Base-by-base conservation (phyloP, 2,797 vertebrate species). In the Alauda arvensis region DNA sequence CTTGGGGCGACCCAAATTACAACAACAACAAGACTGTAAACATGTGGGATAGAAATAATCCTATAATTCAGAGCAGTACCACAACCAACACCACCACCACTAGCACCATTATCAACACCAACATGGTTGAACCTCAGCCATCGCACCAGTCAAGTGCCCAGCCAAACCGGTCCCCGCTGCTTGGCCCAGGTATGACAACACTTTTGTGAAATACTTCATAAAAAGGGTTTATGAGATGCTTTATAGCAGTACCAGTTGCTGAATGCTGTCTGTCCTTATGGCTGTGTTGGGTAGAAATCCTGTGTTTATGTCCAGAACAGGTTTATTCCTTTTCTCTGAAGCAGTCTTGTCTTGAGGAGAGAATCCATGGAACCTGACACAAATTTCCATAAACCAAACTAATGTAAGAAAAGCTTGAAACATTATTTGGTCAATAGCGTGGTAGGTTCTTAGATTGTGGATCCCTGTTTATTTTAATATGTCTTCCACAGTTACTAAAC, bases 21-120 rank as follows among this genome's bases (percentile, higher is more conserved):
- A 98, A 98, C 97, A 98, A 97, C 95, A 97, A 96, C 89, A 98
- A 98, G 96, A 97, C 98, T 96, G 98, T 98, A 97, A 99, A 99
- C 96, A 97, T 99, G 98, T 99, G 99, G 99, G 99, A 99, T 95
- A 98, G 98, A 93, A 99, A 99, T 96, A 99, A 97, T 96, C 97
- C 98, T 70, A 96, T 97, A 77, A 95, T 97, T 90, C 98, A 97
- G 96, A 97, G 97, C 96, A 98, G 98, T 94, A 95, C 97, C 96
- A 90, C 97, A 88, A 95, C 96, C 96, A 97, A 95, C 92, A 97
- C 94, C 96, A 97, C 92, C 96, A 94, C 86, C 94, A 94, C 95
- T 95, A 95, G 93, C 92, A 92, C 94, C 97, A 94, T 94, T 96
- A 94, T 95, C 97, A 97, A 97, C 97, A 97, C 95, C 96, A 97